Base-by-base conservation (phyloP, 2,888 invertebrate species). In the Rhabditoides inermis region DNA sequence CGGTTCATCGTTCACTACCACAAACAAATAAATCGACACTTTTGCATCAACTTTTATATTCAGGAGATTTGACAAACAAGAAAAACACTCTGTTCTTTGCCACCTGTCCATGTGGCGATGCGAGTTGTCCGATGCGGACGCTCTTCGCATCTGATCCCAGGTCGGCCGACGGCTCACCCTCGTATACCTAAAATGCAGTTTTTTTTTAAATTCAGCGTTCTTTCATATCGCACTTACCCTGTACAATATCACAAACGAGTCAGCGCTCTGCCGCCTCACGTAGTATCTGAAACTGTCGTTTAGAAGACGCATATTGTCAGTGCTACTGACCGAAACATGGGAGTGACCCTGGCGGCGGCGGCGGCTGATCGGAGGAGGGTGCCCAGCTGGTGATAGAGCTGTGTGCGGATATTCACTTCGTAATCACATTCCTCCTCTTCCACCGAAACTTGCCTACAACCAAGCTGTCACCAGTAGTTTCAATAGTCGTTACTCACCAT, bases 261-360 rank as follows among this genome's bases (percentile, higher is more conserved):
- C 90, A 10, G 86, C 84, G 47, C 86, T 85, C 78, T 92, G 91
- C 44, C 85, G 81, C 55, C 89, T 81, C n/a, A 90, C 65, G 53
- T 71, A 88, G 59, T n/a, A n/a, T n/a, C n/a, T n/a, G n/a, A n/a
- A n/a, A n/a, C n/a, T n/a, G n/a, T n/a, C n/a, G n/a, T n/a, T n/a
- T n/a, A n/a, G n/a, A n/a, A n/a, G n/a, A n/a, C n/a, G n/a, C n/a
- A n/a, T n/a, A n/a, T n/a, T n/a, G n/a, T n/a, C n/a, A n/a, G n/a
- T n/a, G n/a, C n/a, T n/a, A n/a, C n/a, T n/a, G 92, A 80, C 79
- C 88, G 88, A 76, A 92, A 94, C 18, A 90, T 90, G 5, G 92
- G 92, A 39, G 89, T 88, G 56, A 88, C 86, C 76, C 94, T 84
- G 27, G 90, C 88, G 37, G 90, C 86, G 30, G 88, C 86, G 45